Evolutionary conservation across 2,797 vertebrate genomes (phyloP).

Genomic region (Urosaurus nigricauda): DNA sequence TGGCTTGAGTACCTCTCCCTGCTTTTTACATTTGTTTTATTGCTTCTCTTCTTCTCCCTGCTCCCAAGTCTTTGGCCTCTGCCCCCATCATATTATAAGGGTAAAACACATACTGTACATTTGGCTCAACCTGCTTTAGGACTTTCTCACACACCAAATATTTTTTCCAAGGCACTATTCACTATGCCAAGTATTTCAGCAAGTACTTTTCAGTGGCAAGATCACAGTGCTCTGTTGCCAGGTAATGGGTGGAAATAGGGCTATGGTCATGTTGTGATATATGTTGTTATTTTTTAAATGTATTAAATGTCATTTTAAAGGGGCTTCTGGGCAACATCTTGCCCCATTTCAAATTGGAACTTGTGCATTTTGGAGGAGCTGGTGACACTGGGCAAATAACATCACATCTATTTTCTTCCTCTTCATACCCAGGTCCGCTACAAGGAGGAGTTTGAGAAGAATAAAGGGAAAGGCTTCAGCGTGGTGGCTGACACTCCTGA

Average conservation of each 20-base stretch:
- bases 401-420: fast-evolving
- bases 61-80: too few species aligned
- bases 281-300: background rate
- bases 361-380: background rate
- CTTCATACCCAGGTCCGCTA: constrained; percentile 87
- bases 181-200: background rate
- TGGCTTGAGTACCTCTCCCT: too few species aligned
- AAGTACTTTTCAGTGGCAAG: background rate
- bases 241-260: too few species aligned
- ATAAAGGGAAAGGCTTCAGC: constrained; percentile 94
- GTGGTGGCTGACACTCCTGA: constrained; percentile 95
- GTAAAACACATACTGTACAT: too few species aligned
- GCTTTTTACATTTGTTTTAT: too few species aligned
- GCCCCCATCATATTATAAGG: too few species aligned
- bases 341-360: background rate
- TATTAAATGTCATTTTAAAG: too few species aligned
- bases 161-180: too few species aligned
- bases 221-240: background rate
- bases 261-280: background rate
- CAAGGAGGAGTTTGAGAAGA: constrained; percentile 98
- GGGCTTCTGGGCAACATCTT: background rate
- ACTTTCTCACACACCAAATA: too few species aligned
- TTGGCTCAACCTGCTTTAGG: too few species aligned
- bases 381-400: fast-evolving
- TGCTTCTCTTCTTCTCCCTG: too few species aligned